phyloP scores from a whole-genome alignment of 92 coral and sea anemone genomes.

The Umimayanthus chanpuru region DNA sequence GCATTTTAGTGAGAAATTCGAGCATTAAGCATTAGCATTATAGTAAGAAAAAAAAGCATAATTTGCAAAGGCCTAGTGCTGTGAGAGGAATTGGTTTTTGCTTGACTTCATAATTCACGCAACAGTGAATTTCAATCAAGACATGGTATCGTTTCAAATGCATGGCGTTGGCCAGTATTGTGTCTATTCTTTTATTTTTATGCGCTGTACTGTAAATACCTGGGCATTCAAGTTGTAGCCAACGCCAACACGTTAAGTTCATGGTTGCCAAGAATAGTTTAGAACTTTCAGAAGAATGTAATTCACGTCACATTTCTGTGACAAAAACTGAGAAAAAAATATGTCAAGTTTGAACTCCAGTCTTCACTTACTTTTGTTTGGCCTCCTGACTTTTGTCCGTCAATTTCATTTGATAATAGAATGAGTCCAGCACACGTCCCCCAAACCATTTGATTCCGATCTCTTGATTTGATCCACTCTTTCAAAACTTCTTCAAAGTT shows the following conservation, averaged over 20 bases:
- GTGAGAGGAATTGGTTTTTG: neutral
- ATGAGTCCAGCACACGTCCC: conserved; percentile 98
- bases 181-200: neutral
- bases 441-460: conserved; percentile 70
- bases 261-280: conserved; percentile 17
- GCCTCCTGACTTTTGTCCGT: conserved; percentile 78
- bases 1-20: too few relatives aligned
- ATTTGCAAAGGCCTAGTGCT: too few relatives aligned
- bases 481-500: conserved; percentile 67
- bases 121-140: too few relatives aligned
- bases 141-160: neutral
- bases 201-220: neutral
- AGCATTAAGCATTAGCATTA: too few relatives aligned
- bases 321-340: neutral
- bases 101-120: neutral
- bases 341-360: neutral
- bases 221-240: neutral
- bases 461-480: conserved; percentile 72
- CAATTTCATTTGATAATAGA: conserved; percentile 80
- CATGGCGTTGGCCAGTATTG: neutral
- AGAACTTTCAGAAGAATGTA: neutral
- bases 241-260: neutral
- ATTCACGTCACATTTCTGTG: neutral
- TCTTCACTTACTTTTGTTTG: conserved; percentile 64
- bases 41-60: too few relatives aligned